phyloP scores from a whole-genome alignment of 2,113 vertebrate species.

The Centrocercus urophasianus region DNA sequence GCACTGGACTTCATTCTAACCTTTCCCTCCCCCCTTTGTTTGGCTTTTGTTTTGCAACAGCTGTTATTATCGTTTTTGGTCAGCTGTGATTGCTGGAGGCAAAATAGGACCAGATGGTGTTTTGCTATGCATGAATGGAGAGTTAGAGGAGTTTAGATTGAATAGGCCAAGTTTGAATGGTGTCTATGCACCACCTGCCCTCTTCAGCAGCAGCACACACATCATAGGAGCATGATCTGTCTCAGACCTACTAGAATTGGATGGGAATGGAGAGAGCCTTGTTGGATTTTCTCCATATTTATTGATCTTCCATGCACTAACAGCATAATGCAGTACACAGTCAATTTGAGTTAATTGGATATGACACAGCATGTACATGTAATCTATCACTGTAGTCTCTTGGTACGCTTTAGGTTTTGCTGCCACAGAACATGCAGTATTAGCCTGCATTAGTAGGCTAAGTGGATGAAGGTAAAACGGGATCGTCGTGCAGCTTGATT shows the following conservation, averaged over 20 bases:
- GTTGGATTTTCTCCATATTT: slow-evolving; percentile 90
- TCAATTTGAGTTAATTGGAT: slow-evolving; percentile 97
- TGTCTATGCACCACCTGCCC: slow-evolving; percentile 99
- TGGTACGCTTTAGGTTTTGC: slow-evolving; percentile 86
- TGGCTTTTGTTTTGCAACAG: slow-evolving; percentile 99
- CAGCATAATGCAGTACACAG: slow-evolving; percentile 91
- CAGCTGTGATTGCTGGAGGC: slow-evolving; percentile 99
- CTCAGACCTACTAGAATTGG: slow-evolving; percentile 83
- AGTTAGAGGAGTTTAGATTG: slow-evolving; percentile 95
- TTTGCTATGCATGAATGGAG: slow-evolving; percentile 99
- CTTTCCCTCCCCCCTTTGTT: slow-evolving; percentile 94
- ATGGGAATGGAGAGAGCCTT: slow-evolving; percentile 80
- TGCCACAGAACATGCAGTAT: slow-evolving; percentile 82
- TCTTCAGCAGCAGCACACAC: slow-evolving; percentile 87
- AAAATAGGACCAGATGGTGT: slow-evolving; percentile 99
- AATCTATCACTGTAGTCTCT: slow-evolving; percentile 90
- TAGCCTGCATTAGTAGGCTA: slow-evolving; percentile 68
- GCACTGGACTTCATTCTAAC: slow-evolving; percentile 93
- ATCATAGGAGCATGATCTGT: slow-evolving; percentile 91
- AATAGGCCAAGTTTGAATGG: slow-evolving; percentile 99
- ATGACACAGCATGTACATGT: slow-evolving; percentile 93
- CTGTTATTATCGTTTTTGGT: slow-evolving; percentile 99
- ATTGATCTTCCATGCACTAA: slow-evolving; percentile 94
- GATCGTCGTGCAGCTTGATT: slow-evolving; percentile 32
- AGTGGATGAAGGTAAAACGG: slow-evolving; percentile 54